Conservation (phyloP, 2,113 vertebrate genomes). For the Malurus elegans region DNA sequence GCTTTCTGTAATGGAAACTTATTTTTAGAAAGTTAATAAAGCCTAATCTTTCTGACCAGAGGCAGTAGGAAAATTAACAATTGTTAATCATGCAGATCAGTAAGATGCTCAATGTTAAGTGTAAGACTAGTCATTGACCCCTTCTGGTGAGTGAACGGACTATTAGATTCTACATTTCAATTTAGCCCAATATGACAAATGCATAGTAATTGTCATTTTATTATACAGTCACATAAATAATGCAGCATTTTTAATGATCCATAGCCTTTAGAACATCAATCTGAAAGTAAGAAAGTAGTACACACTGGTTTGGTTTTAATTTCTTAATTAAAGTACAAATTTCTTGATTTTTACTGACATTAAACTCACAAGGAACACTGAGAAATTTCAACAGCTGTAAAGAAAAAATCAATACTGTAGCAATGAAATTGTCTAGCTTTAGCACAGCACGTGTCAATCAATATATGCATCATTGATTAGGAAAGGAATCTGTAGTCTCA, state of each 20-base stretch:
- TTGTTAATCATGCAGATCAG: neutral
- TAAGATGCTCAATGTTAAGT: neutral
- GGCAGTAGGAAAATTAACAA: neutral
- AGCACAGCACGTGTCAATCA: neutral
- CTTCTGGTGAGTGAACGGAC: neutral
- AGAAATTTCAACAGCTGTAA: slow-evolving; percentile 16
- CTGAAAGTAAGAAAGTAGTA: slow-evolving; percentile 12
- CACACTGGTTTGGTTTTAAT: neutral
- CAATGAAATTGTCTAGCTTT: neutral
- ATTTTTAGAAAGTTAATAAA: slow-evolving; percentile 21
- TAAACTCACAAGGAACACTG: slow-evolving; percentile 19
- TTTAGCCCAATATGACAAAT: neutral
- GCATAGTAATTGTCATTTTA: slow-evolving; percentile 58
- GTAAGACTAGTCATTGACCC: neutral
- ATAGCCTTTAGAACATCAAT: slow-evolving; percentile 25
- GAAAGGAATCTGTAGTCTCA: slow-evolving; percentile 33
- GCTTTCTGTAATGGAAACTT: neutral
- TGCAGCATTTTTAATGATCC: slow-evolving; percentile 62
- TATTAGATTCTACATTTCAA: slow-evolving; percentile 28
- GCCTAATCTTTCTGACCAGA: neutral
- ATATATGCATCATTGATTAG: neutral
- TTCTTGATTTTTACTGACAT: slow-evolving; percentile 54
- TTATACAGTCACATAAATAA: slow-evolving; percentile 73
- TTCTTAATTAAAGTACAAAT: too few species aligned
- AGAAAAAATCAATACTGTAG: neutral